Evolutionary conservation across 2,797 vertebrate genomes (phyloP), one percentile per base, ranked within the genome.

Genomic region (Hydrophis major): DNA sequence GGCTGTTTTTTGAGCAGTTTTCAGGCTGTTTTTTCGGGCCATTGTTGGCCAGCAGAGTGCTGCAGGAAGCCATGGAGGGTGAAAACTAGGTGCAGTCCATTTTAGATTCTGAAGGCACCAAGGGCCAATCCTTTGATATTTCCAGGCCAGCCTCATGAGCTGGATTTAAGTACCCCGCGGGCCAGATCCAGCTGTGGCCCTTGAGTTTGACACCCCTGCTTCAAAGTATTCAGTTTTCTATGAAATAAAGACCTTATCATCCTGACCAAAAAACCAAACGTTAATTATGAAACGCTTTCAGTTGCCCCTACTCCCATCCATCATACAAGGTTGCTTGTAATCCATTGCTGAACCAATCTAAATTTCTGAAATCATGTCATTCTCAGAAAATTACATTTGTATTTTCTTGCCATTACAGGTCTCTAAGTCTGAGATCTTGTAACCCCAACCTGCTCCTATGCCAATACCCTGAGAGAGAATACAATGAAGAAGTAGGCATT

Each of bases 241-340:
- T 88, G 28, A 94, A 89, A 89, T 57, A 94, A 93, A 94, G 94
- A 95, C 16, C 0, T 94, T 96, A 89, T 93, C 94, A 95, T 94
- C 86, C 1, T 8, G 6, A 50, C 50, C 50, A 0, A 89, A 87
- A 92, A 27, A 10, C 1, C 37, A 53, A 27, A 14, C 61, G 37
- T 47, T 83, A 83, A 47, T 83, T 83, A 47, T 47, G 74, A 12
- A 83, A 83, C 20, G 4, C 37, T 83, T 83, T 47, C 20, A 83
- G 20, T 83, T 83, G 74, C 74, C 74, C 6, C 25, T 83, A 12
- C 8, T 22, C 10, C 74, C 37, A 83, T 83, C 74, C 42, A 83
- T 47, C 37, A 83, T 47, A 83, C 10, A 83, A 47, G 20, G 74
- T 83, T 25, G 74, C 74, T 47, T 83, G 74, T 2, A 83, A 83